These are phyloP conservation scores for Cyphomyrmex costatus DNA, from an alignment of 1,140 invertebrate species.

Conservation along the genomic window DNA sequence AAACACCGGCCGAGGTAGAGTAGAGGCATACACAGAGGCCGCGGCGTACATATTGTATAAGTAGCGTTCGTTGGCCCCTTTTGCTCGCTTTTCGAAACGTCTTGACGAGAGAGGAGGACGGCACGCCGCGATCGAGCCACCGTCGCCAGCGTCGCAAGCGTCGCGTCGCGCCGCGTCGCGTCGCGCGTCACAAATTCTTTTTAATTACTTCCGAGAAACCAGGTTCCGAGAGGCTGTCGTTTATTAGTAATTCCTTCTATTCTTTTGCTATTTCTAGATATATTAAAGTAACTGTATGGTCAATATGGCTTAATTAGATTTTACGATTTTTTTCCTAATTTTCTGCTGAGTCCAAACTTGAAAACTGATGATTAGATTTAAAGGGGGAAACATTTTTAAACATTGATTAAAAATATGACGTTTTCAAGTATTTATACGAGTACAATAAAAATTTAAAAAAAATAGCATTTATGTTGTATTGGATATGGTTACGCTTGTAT, in stretches of 20 bases:
- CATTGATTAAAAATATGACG: too few species aligned
- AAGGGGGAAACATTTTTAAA: too few species aligned
- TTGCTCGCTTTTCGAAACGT: conserved; percentile 76
- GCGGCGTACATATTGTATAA: conserved; percentile 71
- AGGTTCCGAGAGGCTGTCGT: too few species aligned
- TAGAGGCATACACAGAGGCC: conserved; percentile 71
- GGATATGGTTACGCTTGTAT: too few species aligned
- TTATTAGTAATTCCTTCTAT: background rate
- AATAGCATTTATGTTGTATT: too few species aligned
- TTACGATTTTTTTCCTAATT: too few species aligned
- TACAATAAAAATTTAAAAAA: too few species aligned
- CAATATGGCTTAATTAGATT: too few species aligned
- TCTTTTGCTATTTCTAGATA: background rate
- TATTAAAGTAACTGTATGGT: background rate
- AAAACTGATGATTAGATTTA: too few species aligned
- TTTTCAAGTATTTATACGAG: too few species aligned
- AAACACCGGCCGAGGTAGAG: conserved; percentile 76
- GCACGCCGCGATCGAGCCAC: background rate
- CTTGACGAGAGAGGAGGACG: conserved; percentile 45
- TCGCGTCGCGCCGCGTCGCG: conserved; percentile 7
- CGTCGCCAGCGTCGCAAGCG: conserved; percentile 1
- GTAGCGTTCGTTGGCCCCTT: conserved; percentile 69
- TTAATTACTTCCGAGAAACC: conserved; percentile 54
- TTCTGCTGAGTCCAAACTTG: too few species aligned
- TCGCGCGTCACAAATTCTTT: conserved; percentile 56